These are phyloP conservation scores for Helostoma temminkii DNA, from an alignment of 2,797 vertebrate genomes.

Conservation along the genomic window DNA sequence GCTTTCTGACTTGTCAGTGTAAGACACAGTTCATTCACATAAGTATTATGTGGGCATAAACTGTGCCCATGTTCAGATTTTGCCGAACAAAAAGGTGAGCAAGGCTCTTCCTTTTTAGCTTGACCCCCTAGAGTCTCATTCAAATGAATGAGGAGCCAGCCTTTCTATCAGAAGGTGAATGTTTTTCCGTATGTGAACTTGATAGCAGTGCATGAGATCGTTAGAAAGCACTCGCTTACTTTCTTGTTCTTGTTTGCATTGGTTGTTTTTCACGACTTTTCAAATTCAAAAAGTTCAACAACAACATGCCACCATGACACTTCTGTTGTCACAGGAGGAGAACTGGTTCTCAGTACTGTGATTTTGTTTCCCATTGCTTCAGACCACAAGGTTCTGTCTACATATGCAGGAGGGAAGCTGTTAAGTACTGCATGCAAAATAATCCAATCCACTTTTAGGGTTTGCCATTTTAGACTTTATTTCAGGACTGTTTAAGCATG, in stretches of 20 bases:
- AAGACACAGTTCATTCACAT: neutral
- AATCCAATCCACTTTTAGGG: neutral
- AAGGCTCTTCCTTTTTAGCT: neutral
- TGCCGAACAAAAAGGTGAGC: neutral
- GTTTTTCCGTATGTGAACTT: accelerated
- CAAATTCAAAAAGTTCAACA: neutral
- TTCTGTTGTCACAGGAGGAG: neutral
- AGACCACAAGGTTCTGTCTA: neutral
- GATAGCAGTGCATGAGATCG: neutral
- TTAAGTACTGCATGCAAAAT: neutral
- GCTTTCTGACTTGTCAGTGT: neutral
- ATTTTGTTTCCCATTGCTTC: neutral
- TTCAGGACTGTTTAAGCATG: neutral
- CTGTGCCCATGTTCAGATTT: neutral
- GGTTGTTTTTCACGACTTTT: neutral
- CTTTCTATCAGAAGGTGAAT: neutral
- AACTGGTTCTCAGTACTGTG: neutral
- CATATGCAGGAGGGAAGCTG: neutral
- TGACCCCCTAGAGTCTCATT: neutral
- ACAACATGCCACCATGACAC: neutral
- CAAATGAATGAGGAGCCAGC: neutral
- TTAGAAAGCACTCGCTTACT: neutral
- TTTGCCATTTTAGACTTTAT: neutral
- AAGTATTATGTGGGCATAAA: neutral
- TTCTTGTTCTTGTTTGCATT: neutral